Evolutionary conservation across 2,797 vertebrate species (phyloP), one percentile per base, ranked within the genome.

Genomic region (Antrozous pallidus): DNA sequence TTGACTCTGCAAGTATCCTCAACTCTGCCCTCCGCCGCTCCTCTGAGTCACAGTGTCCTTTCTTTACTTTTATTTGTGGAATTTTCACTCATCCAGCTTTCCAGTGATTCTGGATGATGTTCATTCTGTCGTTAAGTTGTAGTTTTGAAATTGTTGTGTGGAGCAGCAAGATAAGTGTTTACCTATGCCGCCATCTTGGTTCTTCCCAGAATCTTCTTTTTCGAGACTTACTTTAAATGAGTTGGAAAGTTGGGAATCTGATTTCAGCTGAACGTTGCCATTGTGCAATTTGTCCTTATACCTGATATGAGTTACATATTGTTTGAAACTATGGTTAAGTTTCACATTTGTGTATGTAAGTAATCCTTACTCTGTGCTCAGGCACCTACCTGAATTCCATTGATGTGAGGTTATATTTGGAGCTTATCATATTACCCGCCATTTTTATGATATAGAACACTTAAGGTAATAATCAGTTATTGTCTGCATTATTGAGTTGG

Each of bases 221-320:
- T n/a, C n/a, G n/a, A 70, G 16, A 81, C 9, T 71, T 90, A 8
- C 89, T 91, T 94, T 93, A 79, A 70, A 20, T 84, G 58, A 90
- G n/a, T 67, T 79, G 14, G 42, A 88, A 86, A 85, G 38, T 65
- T 83, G n/a, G 20, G 65, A 77, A 86, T 84, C 81, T 47, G 36
- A 95, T 88, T 91, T 78, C 47, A 70, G 24, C 63, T 70, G 81
- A 36, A 84, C 16, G 47, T 94, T 54, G 40, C 51, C n/a, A n/a
- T 80, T 71, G 20, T 70, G 16, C 36, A 42, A 42, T 54, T 95
- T 84, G 33, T 11, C 16, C 51, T 14, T 26, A 42, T 11, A 92
- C 16, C 56, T 75, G 54, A 42, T 49, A 18, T 45, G 63, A 85
- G 49, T 78, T 78, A 54, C n/a, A 40, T 77, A 9, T 58, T 82